Percentiles rank a stretch among this genome's conserved stretches.
Evolutionary conservation across 2,888 invertebrate genomes (phyloP).

Genomic region (Hyposoter didymator): DNA sequence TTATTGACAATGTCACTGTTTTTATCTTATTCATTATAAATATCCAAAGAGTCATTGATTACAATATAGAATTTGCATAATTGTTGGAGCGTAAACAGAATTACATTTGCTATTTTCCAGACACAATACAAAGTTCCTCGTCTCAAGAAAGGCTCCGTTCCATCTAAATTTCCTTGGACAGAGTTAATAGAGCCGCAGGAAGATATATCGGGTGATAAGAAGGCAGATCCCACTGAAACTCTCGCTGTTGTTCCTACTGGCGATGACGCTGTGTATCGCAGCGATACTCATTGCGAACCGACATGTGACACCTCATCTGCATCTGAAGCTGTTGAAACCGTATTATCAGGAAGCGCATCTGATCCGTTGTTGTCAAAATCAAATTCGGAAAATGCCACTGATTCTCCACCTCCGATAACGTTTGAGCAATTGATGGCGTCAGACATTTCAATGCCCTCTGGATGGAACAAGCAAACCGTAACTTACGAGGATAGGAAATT

Average conservation of each 20-base stretch:
- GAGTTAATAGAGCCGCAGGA: constrained; percentile 3
- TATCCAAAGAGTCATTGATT: constrained; percentile 37
- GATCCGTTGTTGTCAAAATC: constrained; percentile 29
- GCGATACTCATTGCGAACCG: constrained; percentile 3
- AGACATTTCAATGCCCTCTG: constrained; percentile 28
- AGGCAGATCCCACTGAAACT: constrained; percentile 15
- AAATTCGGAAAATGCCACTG: constrained; percentile 23
- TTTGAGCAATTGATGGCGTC: constrained; percentile 22
- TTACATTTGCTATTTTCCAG: constrained; percentile 26
- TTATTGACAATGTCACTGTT: constrained; percentile 41
- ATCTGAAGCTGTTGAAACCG: constrained; percentile 16
- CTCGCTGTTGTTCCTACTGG: background rate
- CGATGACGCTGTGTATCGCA: constrained; percentile 1
- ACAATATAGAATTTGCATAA: constrained; percentile 28
- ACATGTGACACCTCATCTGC: background rate
- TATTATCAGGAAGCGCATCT: constrained; percentile 8
- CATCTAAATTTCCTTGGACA: constrained; percentile 28
- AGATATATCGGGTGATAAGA: constrained; percentile 12
- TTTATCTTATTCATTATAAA: constrained; percentile 35
- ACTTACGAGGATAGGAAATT: constrained; percentile 24
- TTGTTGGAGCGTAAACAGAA: constrained; percentile 25
- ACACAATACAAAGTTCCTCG: constrained; percentile 35
- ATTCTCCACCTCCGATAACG: constrained; percentile 34
- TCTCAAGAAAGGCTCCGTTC: constrained; percentile 6
- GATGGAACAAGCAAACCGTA: constrained; percentile 24